Evolutionary conservation across 2,888 invertebrate genomes (phyloP).

Genomic region (Acanthosoma haemorrhoidale): DNA sequence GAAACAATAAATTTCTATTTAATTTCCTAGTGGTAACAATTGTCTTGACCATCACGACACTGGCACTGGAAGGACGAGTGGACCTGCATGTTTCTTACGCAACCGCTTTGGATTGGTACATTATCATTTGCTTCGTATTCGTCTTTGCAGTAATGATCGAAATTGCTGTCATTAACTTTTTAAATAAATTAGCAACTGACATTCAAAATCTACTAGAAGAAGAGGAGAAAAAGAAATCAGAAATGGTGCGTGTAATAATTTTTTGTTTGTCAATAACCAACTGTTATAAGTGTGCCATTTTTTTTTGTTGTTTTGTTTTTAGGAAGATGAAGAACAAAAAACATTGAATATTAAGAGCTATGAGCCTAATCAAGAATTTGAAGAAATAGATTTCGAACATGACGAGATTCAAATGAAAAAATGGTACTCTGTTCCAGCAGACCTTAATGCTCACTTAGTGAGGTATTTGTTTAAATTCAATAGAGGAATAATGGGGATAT

Average conservation of each 20-base stretch:
- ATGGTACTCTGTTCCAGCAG: constrained; percentile 30
- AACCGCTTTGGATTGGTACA: constrained; percentile 58
- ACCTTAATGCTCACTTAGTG: too few species aligned
- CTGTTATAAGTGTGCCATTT: too few species aligned
- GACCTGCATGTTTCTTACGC: constrained; percentile 57
- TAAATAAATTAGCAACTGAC: constrained; percentile 50
- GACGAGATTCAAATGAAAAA: constrained; percentile 7
- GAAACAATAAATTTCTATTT: too few species aligned
- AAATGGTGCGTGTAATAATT: background rate
- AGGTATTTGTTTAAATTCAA: too few species aligned
- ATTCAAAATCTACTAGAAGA: constrained; percentile 43
- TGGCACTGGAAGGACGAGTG: constrained; percentile 57
- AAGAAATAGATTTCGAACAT: background rate
- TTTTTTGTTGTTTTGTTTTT: background rate
- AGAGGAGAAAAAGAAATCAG: background rate
- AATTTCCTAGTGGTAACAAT: constrained; percentile 57
- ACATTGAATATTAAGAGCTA: background rate
- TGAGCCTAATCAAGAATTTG: background rate
- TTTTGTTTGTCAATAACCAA: too few species aligned
- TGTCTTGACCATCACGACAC: constrained; percentile 59
- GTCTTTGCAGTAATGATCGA: constrained; percentile 59
- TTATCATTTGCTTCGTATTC: constrained; percentile 58
- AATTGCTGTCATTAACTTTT: constrained; percentile 57
- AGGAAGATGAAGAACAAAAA: background rate
- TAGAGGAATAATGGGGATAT: too few species aligned